A percentile compares a stretch with the other conserved stretches of the same genome.
Conservation (phyloP, 2,888 invertebrate genomes). For the Gandaritis pyraliata region DNA sequence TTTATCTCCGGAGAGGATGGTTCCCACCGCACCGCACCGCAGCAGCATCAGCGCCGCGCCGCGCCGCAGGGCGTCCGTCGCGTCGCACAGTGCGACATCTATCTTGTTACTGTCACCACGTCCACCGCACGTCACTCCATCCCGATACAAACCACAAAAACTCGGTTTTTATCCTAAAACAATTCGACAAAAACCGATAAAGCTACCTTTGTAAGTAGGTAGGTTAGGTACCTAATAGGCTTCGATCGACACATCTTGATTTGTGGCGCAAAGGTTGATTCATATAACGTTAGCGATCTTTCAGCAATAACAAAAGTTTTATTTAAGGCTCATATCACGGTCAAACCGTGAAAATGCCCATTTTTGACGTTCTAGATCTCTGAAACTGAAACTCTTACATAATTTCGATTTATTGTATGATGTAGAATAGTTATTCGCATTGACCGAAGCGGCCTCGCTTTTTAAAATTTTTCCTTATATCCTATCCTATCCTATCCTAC, state of each 20-base stretch:
- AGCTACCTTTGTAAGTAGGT: slow-evolving; percentile 17
- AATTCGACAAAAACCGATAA: slow-evolving; percentile 36
- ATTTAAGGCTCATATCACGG: too few species aligned
- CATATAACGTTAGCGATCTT: slow-evolving; percentile 12
- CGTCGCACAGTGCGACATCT: slow-evolving; percentile 46
- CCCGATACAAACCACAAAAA: slow-evolving; percentile 29
- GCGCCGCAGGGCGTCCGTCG: neutral
- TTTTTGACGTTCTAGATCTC: too few species aligned
- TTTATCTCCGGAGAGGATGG: slow-evolving; percentile 45
- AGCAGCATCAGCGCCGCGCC: slow-evolving; percentile 17
- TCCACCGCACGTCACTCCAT: slow-evolving; percentile 37
- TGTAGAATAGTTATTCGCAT: too few species aligned
- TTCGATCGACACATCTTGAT: slow-evolving; percentile 24
- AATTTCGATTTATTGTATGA: too few species aligned
- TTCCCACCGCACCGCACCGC: slow-evolving; percentile 49
- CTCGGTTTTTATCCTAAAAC: slow-evolving; percentile 28
- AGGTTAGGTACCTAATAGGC: slow-evolving; percentile 18
- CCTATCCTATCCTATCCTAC: too few species aligned
- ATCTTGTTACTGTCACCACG: slow-evolving; percentile 70
- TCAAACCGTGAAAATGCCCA: too few species aligned
- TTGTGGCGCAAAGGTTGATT: slow-evolving; percentile 19
- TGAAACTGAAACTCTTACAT: too few species aligned
- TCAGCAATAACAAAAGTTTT: too few species aligned
- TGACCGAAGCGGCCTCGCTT: too few species aligned
- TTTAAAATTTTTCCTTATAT: too few species aligned